Evolutionary conservation across 2,797 vertebrate species (phyloP).

Genomic region (Phrynocephalus forsythii): DNA sequence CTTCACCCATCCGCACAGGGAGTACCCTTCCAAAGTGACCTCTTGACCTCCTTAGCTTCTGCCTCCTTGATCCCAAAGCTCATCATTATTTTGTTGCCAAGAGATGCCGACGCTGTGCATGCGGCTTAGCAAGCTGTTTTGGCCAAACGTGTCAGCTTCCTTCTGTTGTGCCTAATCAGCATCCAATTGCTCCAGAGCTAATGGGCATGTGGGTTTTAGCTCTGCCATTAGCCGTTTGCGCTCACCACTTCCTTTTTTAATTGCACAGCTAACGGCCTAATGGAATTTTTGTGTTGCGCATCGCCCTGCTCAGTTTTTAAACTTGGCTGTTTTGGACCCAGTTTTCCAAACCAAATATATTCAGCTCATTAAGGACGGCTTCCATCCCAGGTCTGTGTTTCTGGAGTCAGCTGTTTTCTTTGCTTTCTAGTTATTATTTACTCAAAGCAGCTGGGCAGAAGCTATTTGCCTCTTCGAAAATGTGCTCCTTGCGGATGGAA

Average conservation of each 20-base stretch:
- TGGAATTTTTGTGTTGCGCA: constrained; percentile 60
- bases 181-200: constrained; percentile 65
- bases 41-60: not conserved
- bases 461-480: constrained; percentile 51
- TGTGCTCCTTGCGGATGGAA: constrained; percentile 31
- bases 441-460: constrained; percentile 56
- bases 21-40: not conserved
- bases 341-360: constrained; percentile 42
- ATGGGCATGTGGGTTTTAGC: constrained; percentile 66
- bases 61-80: not conserved
- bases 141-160: constrained; percentile 66
- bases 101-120: constrained; percentile 57
- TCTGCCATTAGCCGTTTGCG: constrained; percentile 40
- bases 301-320: constrained; percentile 41
- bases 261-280: constrained; percentile 53
- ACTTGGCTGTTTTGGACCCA: constrained; percentile 59
- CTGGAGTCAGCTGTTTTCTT: constrained; percentile 58
- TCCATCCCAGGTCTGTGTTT: constrained; percentile 56
- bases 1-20: not conserved
- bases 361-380: constrained; percentile 65
- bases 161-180: constrained; percentile 70
- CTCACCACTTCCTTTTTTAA: constrained; percentile 64
- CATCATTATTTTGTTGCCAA: constrained; percentile 32
- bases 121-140: constrained; percentile 70
- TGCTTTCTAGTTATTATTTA: constrained; percentile 41